A percentile compares a stretch with the other conserved stretches of the same genome.
Evolutionary conservation across 1,140 invertebrate species (phyloP).

Genomic region (Eriosoma lanigerum): DNA sequence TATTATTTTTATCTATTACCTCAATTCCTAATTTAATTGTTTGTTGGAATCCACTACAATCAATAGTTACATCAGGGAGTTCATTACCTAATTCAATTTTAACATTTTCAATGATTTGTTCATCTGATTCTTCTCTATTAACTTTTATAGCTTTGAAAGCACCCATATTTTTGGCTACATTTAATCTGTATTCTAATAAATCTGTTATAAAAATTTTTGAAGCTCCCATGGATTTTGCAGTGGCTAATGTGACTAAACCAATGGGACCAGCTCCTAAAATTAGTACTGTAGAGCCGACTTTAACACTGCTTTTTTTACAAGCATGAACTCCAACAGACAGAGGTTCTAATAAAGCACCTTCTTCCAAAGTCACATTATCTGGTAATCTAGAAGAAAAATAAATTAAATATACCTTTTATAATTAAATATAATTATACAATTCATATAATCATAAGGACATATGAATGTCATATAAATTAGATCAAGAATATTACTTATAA

Average conservation of each 20-base stretch:
- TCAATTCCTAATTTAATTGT: conserved; percentile 74
- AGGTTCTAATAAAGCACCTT: conserved; percentile 91
- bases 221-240: conserved; percentile 89
- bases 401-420: no score
- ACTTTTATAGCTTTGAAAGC: conserved; percentile 73
- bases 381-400: conserved; percentile 70
- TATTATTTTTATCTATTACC: conserved; percentile 64
- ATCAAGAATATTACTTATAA: no score
- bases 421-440: no score
- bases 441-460: no score
- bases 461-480: no score
- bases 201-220: conserved; percentile 80
- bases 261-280: conserved; percentile 91
- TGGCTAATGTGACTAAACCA: conserved; percentile 79
- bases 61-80: conserved; percentile 76
- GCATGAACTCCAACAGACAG: conserved; percentile 92
- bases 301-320: conserved; percentile 75
- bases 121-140: conserved; percentile 61
- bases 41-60: conserved; percentile 82
- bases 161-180: conserved; percentile 79
- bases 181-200: conserved; percentile 71
- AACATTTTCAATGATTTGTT: conserved; percentile 64
- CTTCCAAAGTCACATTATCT: conserved; percentile 84
- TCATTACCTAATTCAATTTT: conserved; percentile 68
- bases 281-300: conserved; percentile 74